Percentiles rank a stretch among this genome's conserved stretches.
Evolutionary conservation across 2,797 vertebrate species (phyloP).

Genomic region (Enteromius mattozi): DNA sequence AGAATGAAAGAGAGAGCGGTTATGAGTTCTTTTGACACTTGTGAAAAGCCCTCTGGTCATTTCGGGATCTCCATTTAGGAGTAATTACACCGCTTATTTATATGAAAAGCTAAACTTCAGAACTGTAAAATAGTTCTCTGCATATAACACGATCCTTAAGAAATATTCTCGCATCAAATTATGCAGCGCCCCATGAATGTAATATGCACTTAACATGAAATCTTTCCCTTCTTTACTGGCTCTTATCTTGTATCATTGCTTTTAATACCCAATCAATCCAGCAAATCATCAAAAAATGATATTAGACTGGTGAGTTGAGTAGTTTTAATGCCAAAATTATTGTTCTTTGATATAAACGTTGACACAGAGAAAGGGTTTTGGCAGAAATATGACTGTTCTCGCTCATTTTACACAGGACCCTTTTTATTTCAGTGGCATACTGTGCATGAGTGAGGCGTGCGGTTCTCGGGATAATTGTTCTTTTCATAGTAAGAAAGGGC

Average conservation of each 20-base stretch:
- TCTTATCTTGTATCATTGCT: slow-evolving; percentile 78
- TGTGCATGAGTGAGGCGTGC: slow-evolving; percentile 78
- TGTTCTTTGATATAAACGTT: slow-evolving; percentile 75
- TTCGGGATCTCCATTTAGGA: slow-evolving; percentile 49
- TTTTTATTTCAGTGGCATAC: slow-evolving; percentile 80
- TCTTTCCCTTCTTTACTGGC: slow-evolving; percentile 78
- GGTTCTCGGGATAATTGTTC: slow-evolving; percentile 82
- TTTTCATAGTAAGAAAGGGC: slow-evolving; percentile 85
- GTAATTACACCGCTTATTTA: slow-evolving; percentile 52
- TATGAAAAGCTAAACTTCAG: slow-evolving; percentile 55
- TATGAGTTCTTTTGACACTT: slow-evolving; percentile 40
- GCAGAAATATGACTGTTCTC: slow-evolving; percentile 71
- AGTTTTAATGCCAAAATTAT: slow-evolving; percentile 75
- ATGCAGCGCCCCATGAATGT: slow-evolving; percentile 77
- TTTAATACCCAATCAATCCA: slow-evolving; percentile 83
- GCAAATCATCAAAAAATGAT: slow-evolving; percentile 81
- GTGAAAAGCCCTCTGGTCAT: slow-evolving; percentile 52
- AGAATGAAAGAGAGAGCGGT: slow-evolving; percentile 26
- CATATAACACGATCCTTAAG: slow-evolving; percentile 65
- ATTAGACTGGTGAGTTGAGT: slow-evolving; percentile 77
- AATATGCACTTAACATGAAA: slow-evolving; percentile 79
- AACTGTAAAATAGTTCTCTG: slow-evolving; percentile 58
- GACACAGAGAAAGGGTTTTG: slow-evolving; percentile 68
- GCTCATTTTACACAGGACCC: slow-evolving; percentile 79
- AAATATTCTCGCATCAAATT: slow-evolving; percentile 74